These are phyloP conservation scores for Anoncus sp. DNA, from an alignment of 2,888 invertebrate genomes.

Conservation along the genomic window DNA sequence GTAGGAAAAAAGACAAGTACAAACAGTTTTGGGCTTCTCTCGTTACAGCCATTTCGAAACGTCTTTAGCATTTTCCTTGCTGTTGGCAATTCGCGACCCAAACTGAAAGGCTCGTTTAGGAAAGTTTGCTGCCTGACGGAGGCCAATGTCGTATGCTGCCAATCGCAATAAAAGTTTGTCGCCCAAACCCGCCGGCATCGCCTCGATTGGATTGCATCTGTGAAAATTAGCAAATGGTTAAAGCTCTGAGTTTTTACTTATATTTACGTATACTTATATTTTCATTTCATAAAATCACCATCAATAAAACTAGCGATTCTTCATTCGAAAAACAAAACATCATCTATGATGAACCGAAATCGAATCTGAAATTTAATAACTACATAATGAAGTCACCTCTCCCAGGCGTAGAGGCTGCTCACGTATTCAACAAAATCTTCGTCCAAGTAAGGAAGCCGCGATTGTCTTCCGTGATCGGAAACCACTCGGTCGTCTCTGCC, in stretches of 20 bases:
- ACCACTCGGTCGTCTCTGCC: slow-evolving; percentile 98
- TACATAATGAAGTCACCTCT: slow-evolving; percentile 84
- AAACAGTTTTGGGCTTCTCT: background rate
- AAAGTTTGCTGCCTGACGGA: slow-evolving; percentile 87
- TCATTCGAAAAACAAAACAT: background rate
- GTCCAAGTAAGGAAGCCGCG: slow-evolving; percentile 92
- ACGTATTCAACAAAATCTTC: slow-evolving; percentile 89
- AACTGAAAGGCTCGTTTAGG: slow-evolving; percentile 99
- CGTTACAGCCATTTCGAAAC: slow-evolving; percentile 84
- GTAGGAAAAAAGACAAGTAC: background rate
- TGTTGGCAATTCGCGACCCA: slow-evolving; percentile 97
- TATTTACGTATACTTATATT: no score
- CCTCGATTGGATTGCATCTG: slow-evolving; percentile 86
- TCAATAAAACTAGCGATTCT: no score
- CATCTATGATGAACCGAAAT: background rate
- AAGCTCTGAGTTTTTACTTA: background rate
- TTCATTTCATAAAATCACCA: no score
- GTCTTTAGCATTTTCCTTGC: slow-evolving; percentile 94
- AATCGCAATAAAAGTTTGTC: slow-evolving; percentile 95
- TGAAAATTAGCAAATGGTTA: background rate
- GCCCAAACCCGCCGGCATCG: slow-evolving; percentile 91
- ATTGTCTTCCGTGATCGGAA: slow-evolving; percentile 93
- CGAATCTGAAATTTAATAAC: background rate
- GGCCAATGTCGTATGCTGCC: slow-evolving; percentile 88
- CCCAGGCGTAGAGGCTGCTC: slow-evolving; percentile 87